Evolutionary conservation across 2,797 vertebrate genomes (phyloP).

Genomic region (Pangasius sanitwongsei): DNA sequence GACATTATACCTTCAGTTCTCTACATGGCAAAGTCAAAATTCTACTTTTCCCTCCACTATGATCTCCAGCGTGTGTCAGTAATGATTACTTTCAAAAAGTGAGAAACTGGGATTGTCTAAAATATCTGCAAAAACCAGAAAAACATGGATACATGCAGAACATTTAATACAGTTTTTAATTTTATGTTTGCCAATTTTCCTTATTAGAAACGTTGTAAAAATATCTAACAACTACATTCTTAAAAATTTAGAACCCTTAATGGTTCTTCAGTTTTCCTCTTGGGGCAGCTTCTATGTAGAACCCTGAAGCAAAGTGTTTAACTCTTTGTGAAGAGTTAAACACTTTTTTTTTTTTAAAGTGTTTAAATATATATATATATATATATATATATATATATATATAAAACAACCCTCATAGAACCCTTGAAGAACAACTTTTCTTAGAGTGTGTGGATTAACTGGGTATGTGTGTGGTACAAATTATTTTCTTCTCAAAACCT

Average conservation of each 20-base stretch:
- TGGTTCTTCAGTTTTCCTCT: too few relatives aligned
- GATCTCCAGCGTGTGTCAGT: too few relatives aligned
- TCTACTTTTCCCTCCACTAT: neutral
- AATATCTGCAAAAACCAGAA: too few relatives aligned
- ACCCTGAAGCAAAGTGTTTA: neutral
- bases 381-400: too few relatives aligned
- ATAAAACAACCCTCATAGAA: neutral
- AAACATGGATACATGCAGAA: neutral
- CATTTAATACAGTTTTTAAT: neutral
- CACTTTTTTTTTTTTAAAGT: too few relatives aligned
- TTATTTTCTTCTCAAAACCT: neutral
- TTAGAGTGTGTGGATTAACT: neutral
- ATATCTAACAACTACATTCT: neutral
- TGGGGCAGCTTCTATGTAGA: neutral
- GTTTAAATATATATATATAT: too few relatives aligned
- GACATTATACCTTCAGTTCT: neutral
- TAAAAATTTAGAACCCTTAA: neutral
- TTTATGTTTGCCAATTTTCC: neutral
- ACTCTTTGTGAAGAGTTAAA: too few relatives aligned
- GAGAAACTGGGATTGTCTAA: neutral
- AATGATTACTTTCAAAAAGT: neutral
- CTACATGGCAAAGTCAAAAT: neutral
- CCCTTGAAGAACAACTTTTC: neutral
- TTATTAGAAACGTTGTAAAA: neutral
- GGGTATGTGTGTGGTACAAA: neutral